These are phyloP conservation scores for Arge pagana DNA, from an alignment of 2,888 invertebrate species.

Conservation along the genomic window DNA sequence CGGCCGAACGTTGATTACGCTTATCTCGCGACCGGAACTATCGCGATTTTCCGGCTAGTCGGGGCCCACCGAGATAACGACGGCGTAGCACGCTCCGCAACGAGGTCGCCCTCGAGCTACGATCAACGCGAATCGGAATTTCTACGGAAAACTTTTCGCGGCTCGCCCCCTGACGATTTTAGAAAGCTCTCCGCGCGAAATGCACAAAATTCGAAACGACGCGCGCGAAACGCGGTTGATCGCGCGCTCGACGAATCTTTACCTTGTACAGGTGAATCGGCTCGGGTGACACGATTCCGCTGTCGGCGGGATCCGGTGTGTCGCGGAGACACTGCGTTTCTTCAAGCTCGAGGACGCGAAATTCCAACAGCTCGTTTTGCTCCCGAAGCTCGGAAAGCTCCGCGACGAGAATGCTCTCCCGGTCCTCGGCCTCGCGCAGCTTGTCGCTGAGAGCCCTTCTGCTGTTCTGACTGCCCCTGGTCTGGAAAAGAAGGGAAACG, in stretches of 20 bases:
- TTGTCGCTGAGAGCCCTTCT: slow-evolving; percentile 53
- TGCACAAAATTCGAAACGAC: too few relatives aligned
- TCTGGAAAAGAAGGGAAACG: slow-evolving; percentile 33
- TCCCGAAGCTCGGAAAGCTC: slow-evolving; percentile 76
- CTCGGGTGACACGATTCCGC: slow-evolving; percentile 61
- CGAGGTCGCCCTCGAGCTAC: too few relatives aligned
- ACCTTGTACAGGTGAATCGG: slow-evolving; percentile 52
- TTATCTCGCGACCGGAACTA: too few relatives aligned
- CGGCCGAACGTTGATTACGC: too few relatives aligned
- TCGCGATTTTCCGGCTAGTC: too few relatives aligned
- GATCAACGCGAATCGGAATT: too few relatives aligned
- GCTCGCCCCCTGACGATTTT: too few relatives aligned
- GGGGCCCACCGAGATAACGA: too few relatives aligned
- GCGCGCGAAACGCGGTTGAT: too few relatives aligned
- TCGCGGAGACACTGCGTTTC: slow-evolving; percentile 56
- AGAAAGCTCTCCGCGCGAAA: too few relatives aligned
- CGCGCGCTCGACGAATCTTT: slow-evolving; percentile 12
- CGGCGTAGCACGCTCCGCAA: too few relatives aligned
- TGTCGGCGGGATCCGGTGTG: slow-evolving; percentile 44
- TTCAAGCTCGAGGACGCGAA: slow-evolving; percentile 77
- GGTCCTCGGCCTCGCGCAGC: slow-evolving; percentile 59
- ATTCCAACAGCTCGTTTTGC: slow-evolving; percentile 80
- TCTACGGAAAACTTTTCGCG: too few relatives aligned
- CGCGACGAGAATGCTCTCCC: slow-evolving; percentile 65
- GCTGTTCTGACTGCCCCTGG: slow-evolving; percentile 50